These are phyloP conservation scores for Drosophila robusta DNA, from an alignment of 2,888 invertebrate species.

Conservation along the genomic window DNA sequence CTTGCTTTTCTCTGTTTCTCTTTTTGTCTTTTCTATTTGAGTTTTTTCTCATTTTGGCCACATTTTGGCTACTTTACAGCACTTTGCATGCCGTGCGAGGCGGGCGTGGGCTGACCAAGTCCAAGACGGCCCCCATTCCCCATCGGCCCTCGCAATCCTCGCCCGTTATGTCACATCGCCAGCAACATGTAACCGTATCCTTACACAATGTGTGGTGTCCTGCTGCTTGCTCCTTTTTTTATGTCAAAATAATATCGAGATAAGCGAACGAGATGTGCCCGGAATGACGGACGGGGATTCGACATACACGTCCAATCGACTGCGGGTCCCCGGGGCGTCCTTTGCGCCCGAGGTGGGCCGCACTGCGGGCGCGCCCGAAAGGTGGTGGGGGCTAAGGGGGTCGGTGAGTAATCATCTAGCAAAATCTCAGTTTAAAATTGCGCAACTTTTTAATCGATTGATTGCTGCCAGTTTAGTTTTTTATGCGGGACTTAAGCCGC, in stretches of 20 bases:
- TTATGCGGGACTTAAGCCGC: conserved; percentile 65
- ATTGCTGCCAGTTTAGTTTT: conserved; percentile 65
- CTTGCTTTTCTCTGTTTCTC: conserved; percentile 20
- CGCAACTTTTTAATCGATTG: conserved; percentile 75
- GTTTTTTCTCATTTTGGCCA: conserved; percentile 38
- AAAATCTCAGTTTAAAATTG: conserved; percentile 51
- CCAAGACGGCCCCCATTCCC: not conserved
- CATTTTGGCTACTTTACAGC: conserved; percentile 67
- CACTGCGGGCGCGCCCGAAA: not conserved
- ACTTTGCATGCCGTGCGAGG: conserved; percentile 54
- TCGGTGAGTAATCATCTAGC: not conserved
- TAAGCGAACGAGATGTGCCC: conserved; percentile 41
- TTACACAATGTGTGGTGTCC: conserved; percentile 21
- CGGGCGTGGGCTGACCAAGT: conserved; percentile 1
- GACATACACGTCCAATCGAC: conserved; percentile 40
- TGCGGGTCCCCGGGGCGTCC: conserved; percentile 69
- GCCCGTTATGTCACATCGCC: conserved; percentile 60
- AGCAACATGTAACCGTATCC: conserved; percentile 64
- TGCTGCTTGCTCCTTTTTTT: conserved; percentile 50
- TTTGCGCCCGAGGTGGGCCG: conserved; percentile 43
- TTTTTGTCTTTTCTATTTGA: conserved; percentile 43
- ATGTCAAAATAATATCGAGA: conserved; percentile 77
- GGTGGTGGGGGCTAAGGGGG: not conserved
- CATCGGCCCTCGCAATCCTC: not conserved
- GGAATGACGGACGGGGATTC: not conserved